Percentiles rank a stretch among this genome's conserved stretches.
Evolutionary conservation across 2,888 invertebrate genomes (phyloP).

Genomic region (Rotaria macrura): DNA sequence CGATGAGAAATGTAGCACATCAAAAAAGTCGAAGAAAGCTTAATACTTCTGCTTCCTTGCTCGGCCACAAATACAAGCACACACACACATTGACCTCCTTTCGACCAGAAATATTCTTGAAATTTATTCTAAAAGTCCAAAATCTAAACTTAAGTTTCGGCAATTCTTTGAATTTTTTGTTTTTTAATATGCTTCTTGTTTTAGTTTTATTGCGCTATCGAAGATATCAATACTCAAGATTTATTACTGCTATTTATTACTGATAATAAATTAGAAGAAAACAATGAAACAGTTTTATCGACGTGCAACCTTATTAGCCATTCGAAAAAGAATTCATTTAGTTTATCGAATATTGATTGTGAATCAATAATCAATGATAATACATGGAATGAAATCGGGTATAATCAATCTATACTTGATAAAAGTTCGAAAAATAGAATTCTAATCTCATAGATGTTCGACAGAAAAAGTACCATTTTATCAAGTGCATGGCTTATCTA

Average conservation of each 20-base stretch:
- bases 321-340: background rate
- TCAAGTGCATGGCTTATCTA: background rate
- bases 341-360: background rate
- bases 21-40: no score
- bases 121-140: no score
- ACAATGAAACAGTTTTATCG: background rate
- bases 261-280: background rate
- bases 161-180: no score
- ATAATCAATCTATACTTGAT: background rate
- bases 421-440: background rate
- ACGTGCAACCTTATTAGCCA: background rate
- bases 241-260: background rate
- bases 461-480: background rate
- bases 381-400: background rate
- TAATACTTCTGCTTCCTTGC: no score
- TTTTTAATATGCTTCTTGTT: no score
- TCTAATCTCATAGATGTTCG: background rate
- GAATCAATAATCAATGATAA: background rate
- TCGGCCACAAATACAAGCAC: no score
- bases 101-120: no score
- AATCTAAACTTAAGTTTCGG: no score
- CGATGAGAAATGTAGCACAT: no score
- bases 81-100: no score
- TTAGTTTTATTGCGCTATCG: background rate
- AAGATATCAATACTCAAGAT: background rate